Base-by-base conservation (phyloP, 2,888 invertebrate genomes). In the Gortyna flavago region DNA sequence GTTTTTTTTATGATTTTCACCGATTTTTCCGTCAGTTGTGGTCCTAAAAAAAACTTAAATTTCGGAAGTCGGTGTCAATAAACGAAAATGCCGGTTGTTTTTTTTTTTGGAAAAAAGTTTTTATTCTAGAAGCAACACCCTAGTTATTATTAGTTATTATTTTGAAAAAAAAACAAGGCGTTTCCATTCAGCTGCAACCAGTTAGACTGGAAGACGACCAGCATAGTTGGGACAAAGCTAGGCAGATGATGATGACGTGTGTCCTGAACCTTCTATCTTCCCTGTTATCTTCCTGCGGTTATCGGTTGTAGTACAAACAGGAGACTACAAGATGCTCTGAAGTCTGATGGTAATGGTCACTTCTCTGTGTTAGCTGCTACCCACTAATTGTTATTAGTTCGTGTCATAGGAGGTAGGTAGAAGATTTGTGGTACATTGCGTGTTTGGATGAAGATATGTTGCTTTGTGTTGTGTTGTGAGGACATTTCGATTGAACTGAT, bases 301-400 rank as follows among this genome's bases (percentile, higher is more conserved):
- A 68, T 73, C 35, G 66, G 70, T 64, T 35, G 32, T 35, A 35
- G 18, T 25, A 57, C 84, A 86, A 79, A 85, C 71, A 74, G 11
- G 70, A 61, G 59, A n/a, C 21, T 48, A 70, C 86, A 69, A 65
- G 72, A 71, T 44, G 21, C 59, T 62, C 44, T 21, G 41, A 66
- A 72, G 54, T 21, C 62, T 66, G 61, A 57, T 65, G 71, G 32
- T 84, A 86, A 84, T 70, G 86, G 86, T 67, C 59, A 69, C 48
- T 5, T 16, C 71, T 48, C 38, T 62, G 32, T 62, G 70, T 54
- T 61, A 64, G 41, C 67, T 57, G 16, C 0, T 51, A 11, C 16
- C 57, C 21, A n/a, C 54, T 57, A 72, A 78, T 64, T 78, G 77
- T 80, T 72, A 80, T 72, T 64, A 80, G 54, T 72, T 48, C n/a